Percentiles rank a stretch among this genome's conserved stretches.
Conservation (phyloP, 2,113 vertebrate genomes). For the Silurus meridionalis region DNA sequence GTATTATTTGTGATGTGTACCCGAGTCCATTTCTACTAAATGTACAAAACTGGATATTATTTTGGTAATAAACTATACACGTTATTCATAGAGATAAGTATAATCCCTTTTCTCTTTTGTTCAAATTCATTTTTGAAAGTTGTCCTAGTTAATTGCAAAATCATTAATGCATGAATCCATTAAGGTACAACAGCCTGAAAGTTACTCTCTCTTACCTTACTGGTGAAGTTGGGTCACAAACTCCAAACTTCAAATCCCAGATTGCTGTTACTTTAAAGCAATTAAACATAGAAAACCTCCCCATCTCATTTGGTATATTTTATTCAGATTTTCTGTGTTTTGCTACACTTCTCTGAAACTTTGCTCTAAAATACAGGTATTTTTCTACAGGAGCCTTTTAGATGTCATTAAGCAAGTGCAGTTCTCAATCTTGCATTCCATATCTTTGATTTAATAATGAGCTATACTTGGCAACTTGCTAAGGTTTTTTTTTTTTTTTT, state of each 20-base stretch:
- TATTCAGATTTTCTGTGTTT: constrained; percentile 75
- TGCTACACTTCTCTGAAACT: constrained; percentile 62
- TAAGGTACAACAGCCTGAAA: constrained; percentile 52
- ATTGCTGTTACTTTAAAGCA: constrained; percentile 71
- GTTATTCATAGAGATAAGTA: background rate
- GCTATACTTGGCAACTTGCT: background rate
- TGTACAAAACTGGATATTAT: background rate
- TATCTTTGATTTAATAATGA: constrained; percentile 56
- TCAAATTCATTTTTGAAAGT: constrained; percentile 55
- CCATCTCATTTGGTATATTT: constrained; percentile 71
- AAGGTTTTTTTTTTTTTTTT: constrained; percentile 52
- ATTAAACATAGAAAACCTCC: constrained; percentile 74
- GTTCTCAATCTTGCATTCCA: constrained; percentile 54
- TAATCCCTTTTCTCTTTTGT: constrained; percentile 17
- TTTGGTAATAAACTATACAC: background rate
- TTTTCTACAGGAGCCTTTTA: constrained; percentile 72
- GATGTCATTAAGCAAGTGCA: constrained; percentile 72
- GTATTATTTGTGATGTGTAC: background rate
- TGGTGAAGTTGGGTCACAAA: constrained; percentile 43
- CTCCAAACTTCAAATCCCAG: constrained; percentile 56
- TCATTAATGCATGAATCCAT: constrained; percentile 64
- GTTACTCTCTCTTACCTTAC: constrained; percentile 49
- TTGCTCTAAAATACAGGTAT: constrained; percentile 72
- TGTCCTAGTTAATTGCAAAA: constrained; percentile 70
- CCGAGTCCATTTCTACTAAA: background rate